These are phyloP conservation scores for Clunio marinus DNA, from an alignment of 2,888 invertebrate genomes.

Conservation along the genomic window DNA sequence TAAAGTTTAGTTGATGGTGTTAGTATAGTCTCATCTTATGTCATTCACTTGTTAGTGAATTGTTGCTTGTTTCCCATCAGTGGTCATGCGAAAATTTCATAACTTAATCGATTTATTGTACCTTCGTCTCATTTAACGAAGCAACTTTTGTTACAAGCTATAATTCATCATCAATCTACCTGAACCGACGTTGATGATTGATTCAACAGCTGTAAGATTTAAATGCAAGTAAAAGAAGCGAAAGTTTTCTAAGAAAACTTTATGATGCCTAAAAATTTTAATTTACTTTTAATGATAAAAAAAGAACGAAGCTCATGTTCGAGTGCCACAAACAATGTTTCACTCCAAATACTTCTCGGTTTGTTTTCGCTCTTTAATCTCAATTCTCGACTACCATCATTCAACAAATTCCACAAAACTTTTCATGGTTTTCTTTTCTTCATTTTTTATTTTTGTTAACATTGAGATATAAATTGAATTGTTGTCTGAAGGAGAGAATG, in stretches of 20 bases:
- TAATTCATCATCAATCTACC: slow-evolving; percentile 6
- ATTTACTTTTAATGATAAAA: not conserved
- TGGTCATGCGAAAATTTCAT: not conserved
- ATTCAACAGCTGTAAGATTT: slow-evolving; percentile 31
- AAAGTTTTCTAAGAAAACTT: slow-evolving; percentile 27
- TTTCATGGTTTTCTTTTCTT: too few relatives aligned
- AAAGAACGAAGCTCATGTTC: not conserved
- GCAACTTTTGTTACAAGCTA: too few relatives aligned
- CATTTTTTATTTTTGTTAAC: too few relatives aligned
- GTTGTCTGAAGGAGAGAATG: too few relatives aligned
- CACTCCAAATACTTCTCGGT: slow-evolving; percentile 30
- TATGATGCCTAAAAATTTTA: not conserved
- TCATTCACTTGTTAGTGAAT: not conserved
- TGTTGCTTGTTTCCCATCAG: not conserved
- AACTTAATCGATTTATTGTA: not conserved
- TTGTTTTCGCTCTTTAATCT: not conserved
- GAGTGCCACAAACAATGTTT: slow-evolving; percentile 33
- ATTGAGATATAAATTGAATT: too few relatives aligned
- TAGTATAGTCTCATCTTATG: not conserved
- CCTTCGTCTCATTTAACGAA: not conserved
- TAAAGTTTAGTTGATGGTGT: not conserved
- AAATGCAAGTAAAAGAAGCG: slow-evolving; percentile 13
- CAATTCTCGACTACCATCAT: too few relatives aligned
- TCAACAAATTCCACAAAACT: too few relatives aligned
- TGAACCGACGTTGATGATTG: not conserved